Evolutionary conservation across 2,113 vertebrate species (phyloP).

Genomic region (Lepisosteus osseus): DNA sequence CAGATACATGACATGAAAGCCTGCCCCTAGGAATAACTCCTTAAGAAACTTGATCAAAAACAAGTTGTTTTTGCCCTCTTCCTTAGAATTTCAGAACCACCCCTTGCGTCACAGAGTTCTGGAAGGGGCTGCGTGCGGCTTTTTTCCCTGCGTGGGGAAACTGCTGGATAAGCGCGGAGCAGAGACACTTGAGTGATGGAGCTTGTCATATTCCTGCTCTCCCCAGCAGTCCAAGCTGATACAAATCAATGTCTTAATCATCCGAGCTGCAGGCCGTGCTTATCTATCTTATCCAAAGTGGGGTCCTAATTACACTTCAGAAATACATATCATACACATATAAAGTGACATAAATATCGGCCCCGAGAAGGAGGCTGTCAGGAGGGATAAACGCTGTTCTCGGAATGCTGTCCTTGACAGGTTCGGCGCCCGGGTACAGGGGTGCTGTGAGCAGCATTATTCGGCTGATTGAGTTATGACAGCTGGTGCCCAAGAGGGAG

Average conservation of each 20-base stretch:
- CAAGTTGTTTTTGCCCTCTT: no score
- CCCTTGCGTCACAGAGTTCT: no score
- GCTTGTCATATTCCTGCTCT: slow-evolving; percentile 60
- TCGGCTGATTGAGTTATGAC: slow-evolving; percentile 99
- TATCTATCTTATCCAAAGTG: slow-evolving; percentile 56
- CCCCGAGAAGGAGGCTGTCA: slow-evolving; percentile 78
- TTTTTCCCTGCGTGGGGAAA: background rate
- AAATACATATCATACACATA: slow-evolving; percentile 69
- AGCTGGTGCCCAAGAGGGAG: slow-evolving; percentile 84
- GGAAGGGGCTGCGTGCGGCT: no score
- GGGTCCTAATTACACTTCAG: slow-evolving; percentile 61
- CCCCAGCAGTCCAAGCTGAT: slow-evolving; percentile 45
- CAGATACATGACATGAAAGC: no score
- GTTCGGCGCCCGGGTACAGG: slow-evolving; percentile 63
- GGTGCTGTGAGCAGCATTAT: slow-evolving; percentile 71
- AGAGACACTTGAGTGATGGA: slow-evolving; percentile 50
- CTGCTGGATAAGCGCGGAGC: background rate
- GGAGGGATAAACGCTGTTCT: slow-evolving; percentile 77
- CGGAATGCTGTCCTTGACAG: slow-evolving; percentile 74
- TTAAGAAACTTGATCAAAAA: no score
- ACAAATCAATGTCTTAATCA: slow-evolving; percentile 63
- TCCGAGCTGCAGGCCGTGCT: slow-evolving; percentile 49
- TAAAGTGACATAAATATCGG: slow-evolving; percentile 81
- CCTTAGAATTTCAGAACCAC: no score
- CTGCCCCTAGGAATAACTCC: no score